phyloP scores from a whole-genome alignment of 2,888 invertebrate genomes.

The Nomada fabriciana region DNA sequence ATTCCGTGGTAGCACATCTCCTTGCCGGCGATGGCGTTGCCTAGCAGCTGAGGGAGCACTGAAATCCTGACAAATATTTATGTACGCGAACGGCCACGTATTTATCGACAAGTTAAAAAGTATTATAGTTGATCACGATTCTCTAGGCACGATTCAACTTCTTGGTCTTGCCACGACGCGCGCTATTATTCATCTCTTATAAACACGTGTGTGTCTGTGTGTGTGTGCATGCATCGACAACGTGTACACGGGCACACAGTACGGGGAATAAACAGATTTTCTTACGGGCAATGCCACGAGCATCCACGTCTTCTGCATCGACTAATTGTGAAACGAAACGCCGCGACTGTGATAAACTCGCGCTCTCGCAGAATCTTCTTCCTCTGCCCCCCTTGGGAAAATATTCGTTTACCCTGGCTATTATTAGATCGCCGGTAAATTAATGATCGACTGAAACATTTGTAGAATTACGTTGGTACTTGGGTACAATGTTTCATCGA shows the following conservation, averaged over 20 bases:
- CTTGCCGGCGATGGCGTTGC: background rate
- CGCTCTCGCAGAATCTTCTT: background rate
- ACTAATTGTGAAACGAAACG: slow-evolving; percentile 29
- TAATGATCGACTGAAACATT: background rate
- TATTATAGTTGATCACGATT: slow-evolving; percentile 24
- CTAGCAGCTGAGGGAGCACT: background rate
- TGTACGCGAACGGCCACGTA: slow-evolving; percentile 14
- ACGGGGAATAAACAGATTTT: slow-evolving; percentile 9
- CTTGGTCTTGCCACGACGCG: background rate
- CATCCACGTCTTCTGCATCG: background rate
- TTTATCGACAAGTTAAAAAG: slow-evolving; percentile 9
- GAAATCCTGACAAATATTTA: slow-evolving; percentile 30
- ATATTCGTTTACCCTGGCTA: background rate
- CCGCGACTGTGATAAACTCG: background rate
- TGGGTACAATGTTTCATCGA: background rate
- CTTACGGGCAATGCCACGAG: background rate
- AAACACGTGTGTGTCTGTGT: background rate
- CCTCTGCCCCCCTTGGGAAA: background rate
- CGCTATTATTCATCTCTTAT: slow-evolving; percentile 28
- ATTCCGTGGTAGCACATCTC: slow-evolving; percentile 21
- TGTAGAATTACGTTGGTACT: background rate
- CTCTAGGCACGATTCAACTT: slow-evolving; percentile 19
- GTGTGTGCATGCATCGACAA: background rate
- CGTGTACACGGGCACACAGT: too few species aligned
- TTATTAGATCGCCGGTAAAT: background rate